phyloP scores from a whole-genome alignment of 2,113 vertebrate genomes.

The Upupa epops region DNA sequence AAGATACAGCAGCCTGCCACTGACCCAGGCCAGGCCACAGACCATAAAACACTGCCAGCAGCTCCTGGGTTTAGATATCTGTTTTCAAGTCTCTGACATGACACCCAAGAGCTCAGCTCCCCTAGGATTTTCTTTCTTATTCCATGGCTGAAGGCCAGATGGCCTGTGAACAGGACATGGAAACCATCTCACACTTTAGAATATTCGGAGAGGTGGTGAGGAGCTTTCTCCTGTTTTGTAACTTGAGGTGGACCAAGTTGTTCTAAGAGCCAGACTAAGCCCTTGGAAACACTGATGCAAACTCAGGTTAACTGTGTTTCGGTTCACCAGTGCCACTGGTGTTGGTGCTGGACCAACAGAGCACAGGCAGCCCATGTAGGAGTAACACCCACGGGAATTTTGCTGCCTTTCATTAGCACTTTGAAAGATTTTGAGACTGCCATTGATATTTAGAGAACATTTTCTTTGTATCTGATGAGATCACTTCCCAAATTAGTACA shows the following conservation, averaged over 20 bases:
- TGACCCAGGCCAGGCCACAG: background rate
- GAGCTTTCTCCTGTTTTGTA: background rate
- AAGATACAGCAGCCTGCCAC: background rate
- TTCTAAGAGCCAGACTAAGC: background rate
- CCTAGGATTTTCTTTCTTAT: background rate
- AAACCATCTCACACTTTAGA: background rate
- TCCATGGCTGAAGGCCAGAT: background rate
- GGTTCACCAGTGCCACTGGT: background rate
- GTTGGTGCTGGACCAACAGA: background rate
- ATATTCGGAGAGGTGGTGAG: background rate
- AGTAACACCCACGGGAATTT: background rate
- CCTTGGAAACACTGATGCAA: background rate
- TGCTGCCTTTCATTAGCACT: background rate
- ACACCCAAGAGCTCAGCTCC: background rate
- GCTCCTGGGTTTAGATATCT: background rate
- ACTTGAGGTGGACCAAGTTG: background rate
- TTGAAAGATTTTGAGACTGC: conserved; percentile 1
- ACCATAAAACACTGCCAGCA: background rate
- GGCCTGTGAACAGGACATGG: background rate
- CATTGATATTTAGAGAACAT: background rate
- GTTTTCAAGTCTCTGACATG: background rate
- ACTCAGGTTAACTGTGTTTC: background rate
- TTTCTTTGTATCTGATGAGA: background rate
- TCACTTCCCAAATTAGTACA: conserved; percentile 12
- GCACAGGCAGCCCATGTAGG: background rate